Percentiles rank a stretch among this genome's conserved stretches.
Evolutionary conservation across 2,113 vertebrate species (phyloP).

Genomic region (Hippopotamus amphibius): DNA sequence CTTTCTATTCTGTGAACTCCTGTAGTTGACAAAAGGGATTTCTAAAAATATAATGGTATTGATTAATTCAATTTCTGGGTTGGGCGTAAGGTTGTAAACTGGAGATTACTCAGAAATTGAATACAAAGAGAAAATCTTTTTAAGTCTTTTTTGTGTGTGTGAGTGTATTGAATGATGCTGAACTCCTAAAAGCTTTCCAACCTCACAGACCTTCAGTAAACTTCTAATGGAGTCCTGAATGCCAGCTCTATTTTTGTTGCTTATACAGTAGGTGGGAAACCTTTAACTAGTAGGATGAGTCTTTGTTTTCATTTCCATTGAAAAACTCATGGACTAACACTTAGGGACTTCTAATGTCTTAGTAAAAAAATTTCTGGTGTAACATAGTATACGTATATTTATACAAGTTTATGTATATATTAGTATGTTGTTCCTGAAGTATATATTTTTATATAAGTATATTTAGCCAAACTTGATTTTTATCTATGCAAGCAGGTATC

Average conservation of each 20-base stretch:
- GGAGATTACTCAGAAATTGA: slow-evolving; percentile 78
- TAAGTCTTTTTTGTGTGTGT: slow-evolving; percentile 55
- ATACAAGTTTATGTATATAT: slow-evolving; percentile 17
- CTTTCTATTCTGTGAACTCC: slow-evolving; percentile 53
- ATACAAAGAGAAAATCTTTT: slow-evolving; percentile 74
- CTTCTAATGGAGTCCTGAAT: slow-evolving; percentile 78
- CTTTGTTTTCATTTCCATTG: slow-evolving; percentile 71
- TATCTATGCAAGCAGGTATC: neutral
- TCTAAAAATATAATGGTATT: slow-evolving; percentile 76
- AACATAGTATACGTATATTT: neutral
- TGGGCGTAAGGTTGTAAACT: slow-evolving; percentile 71
- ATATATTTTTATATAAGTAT: neutral
- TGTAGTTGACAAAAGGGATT: slow-evolving; percentile 62
- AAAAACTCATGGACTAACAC: slow-evolving; percentile 40
- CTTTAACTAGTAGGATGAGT: slow-evolving; percentile 61
- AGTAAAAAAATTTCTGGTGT: neutral
- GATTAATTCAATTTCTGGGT: slow-evolving; percentile 76
- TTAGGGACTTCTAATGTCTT: slow-evolving; percentile 10
- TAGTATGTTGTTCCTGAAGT: neutral
- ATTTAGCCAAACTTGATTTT: slow-evolving; percentile 27
- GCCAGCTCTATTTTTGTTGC: slow-evolving; percentile 72
- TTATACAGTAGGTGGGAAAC: slow-evolving; percentile 67
- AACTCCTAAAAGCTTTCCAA: slow-evolving; percentile 81
- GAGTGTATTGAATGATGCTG: slow-evolving; percentile 70
- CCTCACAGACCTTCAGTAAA: slow-evolving; percentile 76